Evolutionary conservation across 1,140 invertebrate genomes (phyloP).

Genomic region (Medauroidea extradentata): DNA sequence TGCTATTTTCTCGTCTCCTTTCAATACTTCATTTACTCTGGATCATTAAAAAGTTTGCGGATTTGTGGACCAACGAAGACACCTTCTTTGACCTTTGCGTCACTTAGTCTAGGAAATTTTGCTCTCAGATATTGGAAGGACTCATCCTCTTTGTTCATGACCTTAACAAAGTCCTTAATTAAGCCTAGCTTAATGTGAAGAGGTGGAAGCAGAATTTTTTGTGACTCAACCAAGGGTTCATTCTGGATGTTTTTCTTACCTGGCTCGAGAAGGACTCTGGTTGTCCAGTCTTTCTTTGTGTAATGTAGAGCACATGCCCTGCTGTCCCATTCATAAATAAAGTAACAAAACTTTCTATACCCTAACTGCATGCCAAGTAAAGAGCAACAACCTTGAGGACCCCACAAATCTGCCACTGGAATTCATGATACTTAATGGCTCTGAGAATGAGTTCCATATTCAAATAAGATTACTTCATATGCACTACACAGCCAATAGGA

Average conservation of each 20-base stretch:
- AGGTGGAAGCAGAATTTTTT: conserved; percentile 34
- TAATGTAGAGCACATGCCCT: conserved; percentile 32
- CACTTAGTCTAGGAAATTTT: neutral
- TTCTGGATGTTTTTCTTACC: conserved; percentile 34
- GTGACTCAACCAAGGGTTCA: conserved; percentile 29
- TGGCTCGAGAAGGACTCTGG: conserved; percentile 23
- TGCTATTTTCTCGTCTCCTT: neutral
- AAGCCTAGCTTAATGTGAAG: conserved; percentile 24
- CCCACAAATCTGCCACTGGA: no score
- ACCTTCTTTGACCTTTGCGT: conserved; percentile 7
- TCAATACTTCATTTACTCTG: neutral
- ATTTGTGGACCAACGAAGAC: conserved; percentile 1
- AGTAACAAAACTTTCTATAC: no score
- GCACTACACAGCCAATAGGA: no score
- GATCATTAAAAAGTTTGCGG: neutral
- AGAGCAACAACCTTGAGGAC: no score
- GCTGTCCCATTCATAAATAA: no score
- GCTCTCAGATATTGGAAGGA: conserved; percentile 16
- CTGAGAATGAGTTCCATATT: no score
- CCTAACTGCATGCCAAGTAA: no score
- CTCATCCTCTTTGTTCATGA: conserved; percentile 14
- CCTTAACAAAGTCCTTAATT: conserved; percentile 29
- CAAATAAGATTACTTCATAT: no score
- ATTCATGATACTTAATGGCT: no score
- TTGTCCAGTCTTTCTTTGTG: conserved; percentile 29